Evolutionary conservation across 2,797 vertebrate species (phyloP).

Genomic region (Nyctibius grandis): DNA sequence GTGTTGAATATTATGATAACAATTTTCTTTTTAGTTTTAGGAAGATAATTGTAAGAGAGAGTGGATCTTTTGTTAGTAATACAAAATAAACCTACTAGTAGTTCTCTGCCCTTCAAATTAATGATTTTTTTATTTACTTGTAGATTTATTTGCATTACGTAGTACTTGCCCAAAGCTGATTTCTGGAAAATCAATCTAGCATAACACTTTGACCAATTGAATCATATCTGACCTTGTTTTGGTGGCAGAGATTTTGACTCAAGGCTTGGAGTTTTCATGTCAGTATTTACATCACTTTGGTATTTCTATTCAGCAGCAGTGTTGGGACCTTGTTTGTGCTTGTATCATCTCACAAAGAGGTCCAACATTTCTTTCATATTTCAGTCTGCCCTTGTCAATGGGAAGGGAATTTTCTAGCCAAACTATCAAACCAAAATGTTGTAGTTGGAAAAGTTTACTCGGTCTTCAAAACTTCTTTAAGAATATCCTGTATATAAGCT

Average conservation of each 20-base stretch:
- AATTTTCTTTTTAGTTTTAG: background rate
- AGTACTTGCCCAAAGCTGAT: background rate
- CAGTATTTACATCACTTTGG: background rate
- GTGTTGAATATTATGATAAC: background rate
- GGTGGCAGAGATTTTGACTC: background rate
- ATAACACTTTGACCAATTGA: background rate
- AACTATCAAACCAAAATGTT: background rate
- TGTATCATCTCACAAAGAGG: background rate
- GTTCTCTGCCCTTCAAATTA: background rate
- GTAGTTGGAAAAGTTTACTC: background rate
- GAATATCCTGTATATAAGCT: background rate
- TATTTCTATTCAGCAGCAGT: background rate
- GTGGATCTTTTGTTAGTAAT: background rate
- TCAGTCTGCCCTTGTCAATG: background rate
- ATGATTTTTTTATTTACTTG: background rate
- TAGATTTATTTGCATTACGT: background rate
- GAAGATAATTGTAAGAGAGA: background rate
- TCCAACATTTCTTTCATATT: background rate
- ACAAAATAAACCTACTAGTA: background rate
- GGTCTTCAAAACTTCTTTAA: background rate
- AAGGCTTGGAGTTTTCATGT: background rate
- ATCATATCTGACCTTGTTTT: background rate
- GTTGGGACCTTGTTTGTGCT: background rate
- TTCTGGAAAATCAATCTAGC: background rate
- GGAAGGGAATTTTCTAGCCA: background rate